Evolutionary conservation across 2,888 invertebrate genomes (phyloP), one percentile per base, ranked within the genome.

Genomic region (Plagodis dolabraria): DNA sequence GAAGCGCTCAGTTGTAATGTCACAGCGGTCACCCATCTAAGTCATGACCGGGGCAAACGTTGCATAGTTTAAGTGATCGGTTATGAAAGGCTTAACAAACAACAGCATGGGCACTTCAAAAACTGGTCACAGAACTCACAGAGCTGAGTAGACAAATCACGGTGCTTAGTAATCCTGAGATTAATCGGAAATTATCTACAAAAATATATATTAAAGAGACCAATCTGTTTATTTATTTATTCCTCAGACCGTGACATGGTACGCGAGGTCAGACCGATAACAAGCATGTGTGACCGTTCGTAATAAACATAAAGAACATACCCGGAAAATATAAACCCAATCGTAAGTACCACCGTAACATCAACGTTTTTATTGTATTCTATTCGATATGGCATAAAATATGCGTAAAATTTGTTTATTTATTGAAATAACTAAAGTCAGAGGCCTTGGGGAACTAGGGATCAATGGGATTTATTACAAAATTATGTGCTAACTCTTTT

Each of bases 321-420:
- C 43, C 54, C 60, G 60, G 60, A 60, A 55, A 47, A 33, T 60
- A 60, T 60, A 51, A 60, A 60, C 54, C 44, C 47, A 22, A 43
- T 54, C 47, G 46, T 51, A 60, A 60, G 50, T 55, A 60, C 40
- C 54, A 7, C 43, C 38, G 51, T 55, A 60, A 60, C 60, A 51
- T 55, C 38, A 51, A 38, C 44, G 33, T 55, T 60, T 58, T 60
- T 60, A 60, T 55, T 60, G 54, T 60, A 60, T 55, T 60, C 47
- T 54, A 51, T 60, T 51, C 54, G 60, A 55, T 60, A 60, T 47
- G 47, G 54, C 55, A 60, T 60, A 55, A 55, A 60, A 60, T 44
- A 45, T 43, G 55, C 54, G 44, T 60, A 60, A 60, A 55, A 42
- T 35, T 54, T 42, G 51, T 45, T 44, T 60, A 50, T 55, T 47